Base-by-base conservation (phyloP, 2,797 vertebrate genomes). In the Hypotaenidia okinawae region DNA sequence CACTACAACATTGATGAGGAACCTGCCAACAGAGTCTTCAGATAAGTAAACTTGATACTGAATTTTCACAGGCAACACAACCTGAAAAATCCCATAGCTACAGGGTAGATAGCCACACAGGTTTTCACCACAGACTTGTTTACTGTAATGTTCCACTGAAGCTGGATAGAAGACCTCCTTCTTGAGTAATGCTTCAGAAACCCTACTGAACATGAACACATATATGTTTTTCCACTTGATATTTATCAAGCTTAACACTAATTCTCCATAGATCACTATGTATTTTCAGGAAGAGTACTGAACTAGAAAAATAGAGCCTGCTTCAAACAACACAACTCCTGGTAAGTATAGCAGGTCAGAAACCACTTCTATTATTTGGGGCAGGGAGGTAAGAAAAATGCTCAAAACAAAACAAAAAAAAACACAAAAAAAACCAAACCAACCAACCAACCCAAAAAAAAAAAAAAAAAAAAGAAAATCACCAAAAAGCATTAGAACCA, bases 51-150 rank as follows among this genome's bases (percentile, higher is more conserved):
- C 18, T 33, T 39, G 9, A 10, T 9, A 30, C 5, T 37, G 19
- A 32, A 80, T n/a, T 87, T 74, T 89, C 35, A 87, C 33, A 92
- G 39, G 18, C 61, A 94, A 63, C 43, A 67, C 32, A 61, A 33
- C 32, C 49, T 45, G 2, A 74, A 89, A 63, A 68, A 8, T 17
- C 32, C 43, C 2, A 1, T 28, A 83, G 73, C 61, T 54, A 18
- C 4, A 1, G 32, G 43, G 17, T 37, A 63, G 77, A 77, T 3
- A 85, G 57, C 43, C 57, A 43, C 1, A 9, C 47, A 84, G 21
- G 63, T 33, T 92, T 37, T 57, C 87, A 91, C 22, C 49, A 76
- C 41, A 87, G 30, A 49, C 39, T 39, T 39, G 30, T 45, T 70
- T 35, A 37, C 57, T 79, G 76, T 70, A 91, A 61, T 25, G 24